Percentiles rank a stretch among this genome's conserved stretches.
phyloP scores from a whole-genome alignment of 1,140 invertebrate species.

The Cecropterus lyciades region DNA sequence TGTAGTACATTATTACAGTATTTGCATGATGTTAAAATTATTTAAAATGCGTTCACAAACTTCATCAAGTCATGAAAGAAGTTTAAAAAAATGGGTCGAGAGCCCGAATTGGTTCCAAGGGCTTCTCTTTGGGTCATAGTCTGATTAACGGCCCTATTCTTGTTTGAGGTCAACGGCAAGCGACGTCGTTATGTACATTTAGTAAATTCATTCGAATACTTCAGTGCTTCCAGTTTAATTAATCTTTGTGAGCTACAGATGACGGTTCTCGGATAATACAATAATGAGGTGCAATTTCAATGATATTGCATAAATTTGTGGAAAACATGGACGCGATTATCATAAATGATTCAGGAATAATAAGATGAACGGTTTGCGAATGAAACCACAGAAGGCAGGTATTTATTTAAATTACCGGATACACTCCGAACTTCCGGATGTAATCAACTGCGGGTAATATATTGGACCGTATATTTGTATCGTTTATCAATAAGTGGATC shows the following conservation, averaged over 20 bases:
- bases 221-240: conserved; percentile 3
- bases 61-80: too few species aligned
- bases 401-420: conserved; percentile 30
- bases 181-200: not conserved
- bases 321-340: conserved; percentile 21
- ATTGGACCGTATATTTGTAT: conserved; percentile 8
- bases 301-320: conserved; percentile 35
- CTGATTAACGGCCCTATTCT: too few species aligned
- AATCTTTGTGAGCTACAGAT: conserved; percentile 7
- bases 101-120: too few species aligned
- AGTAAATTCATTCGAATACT: not conserved
- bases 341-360: conserved; percentile 30
- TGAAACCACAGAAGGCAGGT: conserved; percentile 20
- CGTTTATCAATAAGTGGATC: conserved; percentile 3
- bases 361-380: conserved; percentile 31
- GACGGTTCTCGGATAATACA: conserved; percentile 19
- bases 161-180: too few species aligned
- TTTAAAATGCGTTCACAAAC: too few species aligned
- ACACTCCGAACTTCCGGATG: conserved; percentile 7
- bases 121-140: too few species aligned
- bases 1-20: too few species aligned
- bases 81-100: too few species aligned
- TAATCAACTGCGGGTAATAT: conserved; percentile 16
- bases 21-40: too few species aligned
- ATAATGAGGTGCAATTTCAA: conserved; percentile 24